Percentiles rank a stretch among this genome's conserved stretches.
phyloP scores from a whole-genome alignment of 2,113 vertebrate species.

The Antidorcas marsupialis region DNA sequence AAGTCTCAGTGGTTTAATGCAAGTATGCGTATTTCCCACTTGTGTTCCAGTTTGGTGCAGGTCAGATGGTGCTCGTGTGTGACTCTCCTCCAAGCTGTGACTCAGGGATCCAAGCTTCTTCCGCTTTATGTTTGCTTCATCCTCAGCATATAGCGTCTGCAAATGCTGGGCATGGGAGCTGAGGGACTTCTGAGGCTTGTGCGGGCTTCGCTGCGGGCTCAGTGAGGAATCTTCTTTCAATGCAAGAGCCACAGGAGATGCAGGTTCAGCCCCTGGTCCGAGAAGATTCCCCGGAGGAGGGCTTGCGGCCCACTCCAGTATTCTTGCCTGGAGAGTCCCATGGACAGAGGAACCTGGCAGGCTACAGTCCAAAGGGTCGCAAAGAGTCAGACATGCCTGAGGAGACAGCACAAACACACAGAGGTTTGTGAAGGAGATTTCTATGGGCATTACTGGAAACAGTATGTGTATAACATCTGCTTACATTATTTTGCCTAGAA shows the following conservation, averaged over 20 bases:
- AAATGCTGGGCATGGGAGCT: background rate
- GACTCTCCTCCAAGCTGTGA: background rate
- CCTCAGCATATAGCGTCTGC: fast-evolving
- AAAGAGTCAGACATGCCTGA: background rate
- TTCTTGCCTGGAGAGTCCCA: background rate
- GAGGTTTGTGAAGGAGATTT: background rate
- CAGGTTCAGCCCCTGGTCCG: background rate
- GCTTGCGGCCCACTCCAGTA: background rate
- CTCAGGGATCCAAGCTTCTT: background rate
- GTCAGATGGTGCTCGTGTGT: background rate
- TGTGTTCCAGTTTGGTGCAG: background rate
- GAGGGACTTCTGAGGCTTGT: background rate
- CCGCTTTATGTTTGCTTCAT: background rate
- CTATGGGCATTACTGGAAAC: background rate
- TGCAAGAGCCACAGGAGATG: background rate
- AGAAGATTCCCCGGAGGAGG: background rate
- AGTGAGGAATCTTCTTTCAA: background rate
- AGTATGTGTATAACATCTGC: background rate
- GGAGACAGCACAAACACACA: background rate
- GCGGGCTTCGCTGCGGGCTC: background rate
- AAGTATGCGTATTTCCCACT: background rate
- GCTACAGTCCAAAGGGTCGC: background rate
- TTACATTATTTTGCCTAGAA: background rate
- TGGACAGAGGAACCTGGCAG: background rate
- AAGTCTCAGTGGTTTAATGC: background rate